Evolutionary conservation across 1,140 invertebrate species (phyloP).

Genomic region (Uloborus diversus): DNA sequence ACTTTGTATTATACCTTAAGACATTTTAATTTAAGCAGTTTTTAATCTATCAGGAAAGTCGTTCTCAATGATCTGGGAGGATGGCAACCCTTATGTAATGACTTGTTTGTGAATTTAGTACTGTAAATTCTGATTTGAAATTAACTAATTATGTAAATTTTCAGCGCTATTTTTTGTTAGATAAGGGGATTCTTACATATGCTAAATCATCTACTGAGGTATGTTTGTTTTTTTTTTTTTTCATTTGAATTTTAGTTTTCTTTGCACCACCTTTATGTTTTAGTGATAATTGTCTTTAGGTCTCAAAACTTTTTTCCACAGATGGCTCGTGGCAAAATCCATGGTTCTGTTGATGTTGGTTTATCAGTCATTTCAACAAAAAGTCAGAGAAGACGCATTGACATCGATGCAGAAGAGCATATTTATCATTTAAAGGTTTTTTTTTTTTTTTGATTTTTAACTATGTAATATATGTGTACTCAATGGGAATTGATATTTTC

Average conservation of each 20-base stretch:
- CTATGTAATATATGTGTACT: too few species aligned
- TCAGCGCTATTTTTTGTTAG: slow-evolving; percentile 82
- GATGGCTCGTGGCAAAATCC: slow-evolving; percentile 78
- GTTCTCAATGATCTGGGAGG: too few species aligned
- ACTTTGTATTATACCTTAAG: too few species aligned
- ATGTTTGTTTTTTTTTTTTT: background rate
- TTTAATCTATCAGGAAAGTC: too few species aligned
- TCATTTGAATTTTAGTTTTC: background rate
- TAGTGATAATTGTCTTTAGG: background rate
- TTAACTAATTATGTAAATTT: slow-evolving; percentile 60
- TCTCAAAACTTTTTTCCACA: background rate
- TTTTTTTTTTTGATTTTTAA: too few species aligned
- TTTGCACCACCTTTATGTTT: background rate
- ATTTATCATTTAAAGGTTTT: slow-evolving; percentile 84
- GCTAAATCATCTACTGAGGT: slow-evolving; percentile 77
- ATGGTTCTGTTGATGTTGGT: slow-evolving; percentile 83
- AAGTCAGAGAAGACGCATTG: slow-evolving; percentile 74
- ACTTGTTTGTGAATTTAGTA: too few species aligned
- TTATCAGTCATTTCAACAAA: slow-evolving; percentile 85
- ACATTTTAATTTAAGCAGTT: too few species aligned
- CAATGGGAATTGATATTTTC: too few species aligned
- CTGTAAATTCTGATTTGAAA: too few species aligned
- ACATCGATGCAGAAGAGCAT: slow-evolving; percentile 86
- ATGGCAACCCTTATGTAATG: too few species aligned
- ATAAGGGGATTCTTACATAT: slow-evolving; percentile 82